These are phyloP conservation scores for Lagodon rhomboides DNA, from an alignment of 2,797 vertebrate genomes.

Conservation along the genomic window DNA sequence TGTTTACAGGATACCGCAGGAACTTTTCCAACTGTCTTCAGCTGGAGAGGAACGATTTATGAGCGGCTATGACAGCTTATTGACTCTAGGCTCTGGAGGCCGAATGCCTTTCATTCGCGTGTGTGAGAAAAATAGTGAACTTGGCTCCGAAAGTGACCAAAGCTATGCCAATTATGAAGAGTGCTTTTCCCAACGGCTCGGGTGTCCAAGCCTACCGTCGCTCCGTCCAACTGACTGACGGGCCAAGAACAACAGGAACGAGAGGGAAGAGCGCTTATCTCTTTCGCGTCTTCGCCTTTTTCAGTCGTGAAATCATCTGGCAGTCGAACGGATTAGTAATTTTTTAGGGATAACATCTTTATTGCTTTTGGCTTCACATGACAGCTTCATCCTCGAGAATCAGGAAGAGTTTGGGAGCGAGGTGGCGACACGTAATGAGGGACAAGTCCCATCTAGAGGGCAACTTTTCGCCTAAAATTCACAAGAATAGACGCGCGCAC, in stretches of 20 bases:
- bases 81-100: conserved; percentile 31
- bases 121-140: conserved; percentile 52
- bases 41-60: conserved; percentile 19
- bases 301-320: conserved; percentile 41
- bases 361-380: conserved; percentile 27
- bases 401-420: not conserved
- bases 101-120: conserved; percentile 22
- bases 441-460: not conserved
- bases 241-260: conserved; percentile 64
- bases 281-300: conserved; percentile 30
- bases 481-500: too few relatives aligned
- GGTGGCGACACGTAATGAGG: not conserved
- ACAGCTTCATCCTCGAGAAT: not conserved
- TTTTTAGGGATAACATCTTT: conserved; percentile 18
- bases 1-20: conserved; percentile 29
- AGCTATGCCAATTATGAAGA: conserved; percentile 47
- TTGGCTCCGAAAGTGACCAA: conserved; percentile 36
- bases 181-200: conserved; percentile 39
- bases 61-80: conserved; percentile 19
- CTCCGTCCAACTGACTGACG: conserved; percentile 19
- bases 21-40: conserved; percentile 35
- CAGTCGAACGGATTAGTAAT: conserved; percentile 8
- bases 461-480: too few relatives aligned
- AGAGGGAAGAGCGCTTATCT: conserved; percentile 48
- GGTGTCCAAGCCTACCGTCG: conserved; percentile 28